Evolutionary conservation across 2,113 vertebrate species (phyloP).

Genomic region (Taurulus bubalis): DNA sequence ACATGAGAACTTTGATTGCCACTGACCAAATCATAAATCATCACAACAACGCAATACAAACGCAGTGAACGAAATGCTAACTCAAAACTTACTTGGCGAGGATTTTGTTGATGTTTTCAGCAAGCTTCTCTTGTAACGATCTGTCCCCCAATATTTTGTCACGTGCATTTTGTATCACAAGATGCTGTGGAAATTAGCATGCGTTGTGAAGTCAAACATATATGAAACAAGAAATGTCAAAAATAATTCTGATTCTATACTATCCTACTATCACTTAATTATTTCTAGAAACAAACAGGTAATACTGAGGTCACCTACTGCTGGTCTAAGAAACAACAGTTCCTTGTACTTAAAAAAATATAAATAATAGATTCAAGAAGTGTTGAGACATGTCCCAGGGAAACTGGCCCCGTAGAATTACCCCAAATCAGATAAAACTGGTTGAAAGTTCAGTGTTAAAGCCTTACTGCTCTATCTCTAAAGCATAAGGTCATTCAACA

Average conservation of each 20-base stretch:
- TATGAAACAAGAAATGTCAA: not conserved
- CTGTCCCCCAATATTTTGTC: conserved; percentile 96
- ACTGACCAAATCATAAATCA: not conserved
- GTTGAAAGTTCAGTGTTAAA: not conserved
- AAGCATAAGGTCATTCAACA: not conserved
- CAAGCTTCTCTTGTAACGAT: conserved; percentile 96
- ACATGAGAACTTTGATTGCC: not conserved
- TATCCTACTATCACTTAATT: too few species aligned
- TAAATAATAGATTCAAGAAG: not conserved
- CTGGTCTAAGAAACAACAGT: not conserved
- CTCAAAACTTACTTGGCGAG: conserved; percentile 87
- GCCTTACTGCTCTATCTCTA: not conserved
- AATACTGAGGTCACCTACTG: not conserved
- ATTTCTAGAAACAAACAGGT: not conserved
- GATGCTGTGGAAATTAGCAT: conserved; percentile 87
- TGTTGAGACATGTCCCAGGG: too few species aligned
- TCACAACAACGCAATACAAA: not conserved
- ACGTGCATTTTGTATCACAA: conserved; percentile 98
- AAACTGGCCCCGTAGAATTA: not conserved
- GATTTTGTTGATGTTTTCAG: conserved; percentile 99
- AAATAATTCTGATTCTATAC: not conserved
- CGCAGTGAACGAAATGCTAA: not conserved
- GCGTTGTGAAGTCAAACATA: not conserved
- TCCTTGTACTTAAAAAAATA: not conserved
- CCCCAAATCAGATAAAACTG: too few species aligned